A percentile compares a stretch with the other conserved stretches of the same genome.
Conservation (phyloP, 2,888 invertebrate genomes). For the Acanthosepion pharaonis region DNA sequence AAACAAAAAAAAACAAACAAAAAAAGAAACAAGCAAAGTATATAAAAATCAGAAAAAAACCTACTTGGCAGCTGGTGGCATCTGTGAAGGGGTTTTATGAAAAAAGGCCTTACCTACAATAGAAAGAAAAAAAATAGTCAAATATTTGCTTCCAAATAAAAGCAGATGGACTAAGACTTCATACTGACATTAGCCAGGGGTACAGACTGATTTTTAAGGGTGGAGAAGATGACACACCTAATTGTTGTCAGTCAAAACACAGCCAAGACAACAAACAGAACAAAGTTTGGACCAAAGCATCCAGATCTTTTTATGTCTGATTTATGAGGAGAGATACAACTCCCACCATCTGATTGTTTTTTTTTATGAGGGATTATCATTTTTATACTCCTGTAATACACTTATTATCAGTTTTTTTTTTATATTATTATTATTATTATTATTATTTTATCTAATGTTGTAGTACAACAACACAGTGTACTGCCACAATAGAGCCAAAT, state of each 20-base stretch:
- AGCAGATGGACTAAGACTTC: background rate
- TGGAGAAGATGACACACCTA: background rate
- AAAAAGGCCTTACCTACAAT: background rate
- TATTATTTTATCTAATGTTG: too few species aligned
- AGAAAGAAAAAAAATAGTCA: background rate
- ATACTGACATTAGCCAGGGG: background rate
- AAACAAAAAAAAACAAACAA: background rate
- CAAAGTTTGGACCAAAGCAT: background rate
- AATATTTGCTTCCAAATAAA: constrained; percentile 6
- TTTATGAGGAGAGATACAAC: too few species aligned
- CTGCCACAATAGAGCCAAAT: too few species aligned
- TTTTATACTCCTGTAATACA: too few species aligned
- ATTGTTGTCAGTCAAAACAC: background rate
- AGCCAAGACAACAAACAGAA: constrained; percentile 7
- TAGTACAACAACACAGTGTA: too few species aligned
- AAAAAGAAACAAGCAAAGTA: background rate
- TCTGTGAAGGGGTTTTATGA: background rate
- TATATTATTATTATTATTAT: too few species aligned
- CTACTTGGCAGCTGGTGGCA: background rate
- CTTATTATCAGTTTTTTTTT: too few species aligned
- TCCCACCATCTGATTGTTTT: too few species aligned
- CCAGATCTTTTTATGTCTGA: background rate
- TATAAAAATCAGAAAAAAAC: background rate
- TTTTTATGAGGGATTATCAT: too few species aligned
- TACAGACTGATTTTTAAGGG: background rate